phyloP scores from a whole-genome alignment of 2,888 invertebrate genomes.

The Nebria salina region DNA sequence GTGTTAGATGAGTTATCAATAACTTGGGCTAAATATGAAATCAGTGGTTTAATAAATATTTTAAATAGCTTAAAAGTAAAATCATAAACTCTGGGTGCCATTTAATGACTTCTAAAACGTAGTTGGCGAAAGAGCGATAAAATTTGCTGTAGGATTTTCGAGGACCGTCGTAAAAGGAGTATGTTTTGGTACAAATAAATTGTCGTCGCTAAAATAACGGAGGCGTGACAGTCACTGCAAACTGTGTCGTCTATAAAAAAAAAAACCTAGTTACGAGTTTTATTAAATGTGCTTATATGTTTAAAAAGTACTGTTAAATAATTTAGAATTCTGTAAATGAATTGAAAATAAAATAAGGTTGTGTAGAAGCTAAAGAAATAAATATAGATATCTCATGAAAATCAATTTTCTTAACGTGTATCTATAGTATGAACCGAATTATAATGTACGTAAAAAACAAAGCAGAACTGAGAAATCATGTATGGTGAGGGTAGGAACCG shows the following conservation, averaged over 20 bases:
- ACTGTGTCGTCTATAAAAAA: not conserved
- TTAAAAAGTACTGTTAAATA: too few species aligned
- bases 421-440: too few species aligned
- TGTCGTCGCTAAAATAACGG: not conserved
- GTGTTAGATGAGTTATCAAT: too few species aligned
- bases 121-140: not conserved
- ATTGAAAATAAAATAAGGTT: too few species aligned
- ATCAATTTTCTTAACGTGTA: too few species aligned
- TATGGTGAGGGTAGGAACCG: not conserved
- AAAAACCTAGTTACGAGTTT: not conserved
- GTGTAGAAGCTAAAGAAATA: too few species aligned
- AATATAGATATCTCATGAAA: too few species aligned
- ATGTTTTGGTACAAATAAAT: not conserved
- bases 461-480: not conserved
- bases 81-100: not conserved
- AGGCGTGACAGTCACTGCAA: not conserved
- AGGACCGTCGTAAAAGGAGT: not conserved
- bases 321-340: too few species aligned
- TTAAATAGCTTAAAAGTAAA: not conserved
- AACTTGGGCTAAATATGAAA: too few species aligned
- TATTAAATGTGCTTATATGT: too few species aligned
- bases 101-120: not conserved
- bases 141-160: not conserved
- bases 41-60: too few species aligned
- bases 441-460: not conserved